These are phyloP conservation scores for Bombyx huttoni DNA, from an alignment of 2,888 invertebrate genomes.

Conservation along the genomic window DNA sequence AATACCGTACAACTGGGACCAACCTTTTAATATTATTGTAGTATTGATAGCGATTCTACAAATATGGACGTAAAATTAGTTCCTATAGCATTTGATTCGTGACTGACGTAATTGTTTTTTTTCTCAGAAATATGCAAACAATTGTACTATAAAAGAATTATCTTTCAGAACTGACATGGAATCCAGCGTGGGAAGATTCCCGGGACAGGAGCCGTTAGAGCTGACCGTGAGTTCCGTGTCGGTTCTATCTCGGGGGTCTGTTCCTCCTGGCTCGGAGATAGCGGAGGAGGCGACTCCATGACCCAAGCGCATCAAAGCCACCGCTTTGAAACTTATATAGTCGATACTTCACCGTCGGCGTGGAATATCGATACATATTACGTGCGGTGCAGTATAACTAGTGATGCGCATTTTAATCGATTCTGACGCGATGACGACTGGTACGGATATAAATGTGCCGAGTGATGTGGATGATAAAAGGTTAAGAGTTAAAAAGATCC, in stretches of 20 bases:
- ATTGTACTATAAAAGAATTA: not conserved
- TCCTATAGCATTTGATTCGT: no score
- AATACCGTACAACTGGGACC: no score
- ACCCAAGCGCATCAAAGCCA: constrained; percentile 17
- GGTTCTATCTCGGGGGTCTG: constrained; percentile 26
- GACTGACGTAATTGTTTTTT: no score
- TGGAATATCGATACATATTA: no score
- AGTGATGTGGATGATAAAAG: no score
- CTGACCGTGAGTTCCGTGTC: constrained; percentile 33
- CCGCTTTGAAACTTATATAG: constrained; percentile 1
- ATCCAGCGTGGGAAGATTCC: constrained; percentile 57
- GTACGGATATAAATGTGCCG: no score
- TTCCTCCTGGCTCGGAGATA: constrained; percentile 34
- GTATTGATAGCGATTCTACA: no score
- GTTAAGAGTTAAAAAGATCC: not conserved
- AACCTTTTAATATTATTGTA: no score
- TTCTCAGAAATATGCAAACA: not conserved
- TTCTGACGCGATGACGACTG: no score
- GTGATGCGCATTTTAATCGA: no score
- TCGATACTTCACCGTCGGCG: not conserved
- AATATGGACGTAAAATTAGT: no score
- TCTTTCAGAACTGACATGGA: constrained; percentile 56
- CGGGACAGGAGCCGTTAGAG: constrained; percentile 40
- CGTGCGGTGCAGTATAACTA: no score
- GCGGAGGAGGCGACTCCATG: constrained; percentile 64